Base-by-base conservation (phyloP, 2,888 invertebrate species). In the Drosophila tripunctata region DNA sequence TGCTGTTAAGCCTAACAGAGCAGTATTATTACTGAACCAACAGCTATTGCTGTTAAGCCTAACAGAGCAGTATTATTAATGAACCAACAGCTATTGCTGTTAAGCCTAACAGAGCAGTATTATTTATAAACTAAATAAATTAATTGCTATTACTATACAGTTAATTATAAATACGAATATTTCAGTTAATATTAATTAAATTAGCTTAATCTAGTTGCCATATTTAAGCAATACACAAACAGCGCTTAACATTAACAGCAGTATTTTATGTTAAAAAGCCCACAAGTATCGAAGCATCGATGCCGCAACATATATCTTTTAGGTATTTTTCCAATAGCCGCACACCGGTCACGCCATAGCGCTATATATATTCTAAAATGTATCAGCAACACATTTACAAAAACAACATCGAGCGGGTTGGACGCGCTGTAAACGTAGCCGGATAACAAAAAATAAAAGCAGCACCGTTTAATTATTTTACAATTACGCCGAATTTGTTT, bases 401-500 rank as follows among this genome's bases (percentile, higher is more conserved):
- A 65, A 75, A 74, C 71, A 74, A 75, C 54, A 33, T 47, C 57
- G 66, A 74, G 69, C 73, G 73, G 70, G 48, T 73, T 47, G 36
- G 74, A 71, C 75, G 74, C 63, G 67, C 67, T 60, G 22, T n/a
- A 31, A 64, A 60, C 71, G 71, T 61, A 75, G 48, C 36, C 75
- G 75, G 67, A 71, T 17, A 43, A 50, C 51, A n/a, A n/a, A n/a
- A n/a, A n/a, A n/a, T n/a, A n/a, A n/a, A n/a, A n/a, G n/a, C n/a
- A 64, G 4, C 24, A 55, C 57, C 61, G 75, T 75, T 70, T 47
- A 75, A 71, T 74, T 74, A 75, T 75, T 75, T 75, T 71, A 60
- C 55, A 67, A 44, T 75, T 75, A 74, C 75, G 70, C 58, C 73
- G n/a, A 67, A 74, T 74, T 74, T 74, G 75, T 74, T 74, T 71